Percentiles rank a stretch among this genome's conserved stretches.
phyloP scores from a whole-genome alignment of 2,888 invertebrate genomes.

The Amphipyra tragopoginis region DNA sequence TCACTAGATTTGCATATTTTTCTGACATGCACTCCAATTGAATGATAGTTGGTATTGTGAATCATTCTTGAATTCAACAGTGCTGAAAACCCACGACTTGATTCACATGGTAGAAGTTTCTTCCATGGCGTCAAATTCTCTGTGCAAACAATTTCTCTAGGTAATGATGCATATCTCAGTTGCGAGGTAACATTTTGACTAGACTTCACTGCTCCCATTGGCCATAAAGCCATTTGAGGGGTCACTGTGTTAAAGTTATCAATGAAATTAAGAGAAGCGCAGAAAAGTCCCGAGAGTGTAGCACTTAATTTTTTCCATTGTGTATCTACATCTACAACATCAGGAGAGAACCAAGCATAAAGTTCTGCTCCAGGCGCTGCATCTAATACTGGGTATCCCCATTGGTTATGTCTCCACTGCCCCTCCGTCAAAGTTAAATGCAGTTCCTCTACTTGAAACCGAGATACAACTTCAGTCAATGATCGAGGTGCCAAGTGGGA shows the following conservation, averaged over 20 bases:
- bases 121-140: constrained; percentile 99
- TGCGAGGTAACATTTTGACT: constrained; percentile 87
- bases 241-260: constrained; percentile 95
- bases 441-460: constrained; percentile 96
- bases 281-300: constrained; percentile 97
- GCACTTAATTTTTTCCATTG: constrained; percentile 97
- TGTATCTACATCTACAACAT: constrained; percentile 92
- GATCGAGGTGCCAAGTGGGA: constrained; percentile 96
- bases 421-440: constrained; percentile 98
- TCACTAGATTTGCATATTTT: constrained; percentile 92
- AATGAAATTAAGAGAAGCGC: constrained; percentile 98
- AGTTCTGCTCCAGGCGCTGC: constrained; percentile 98
- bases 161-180: constrained; percentile 96
- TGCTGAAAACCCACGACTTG: constrained; percentile 95
- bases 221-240: constrained; percentile 95
- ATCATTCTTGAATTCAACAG: constrained; percentile 97
- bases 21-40: constrained; percentile 95
- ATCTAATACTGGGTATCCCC: constrained; percentile 98
- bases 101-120: constrained; percentile 98
- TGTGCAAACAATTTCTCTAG: constrained; percentile 99
- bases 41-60: constrained; percentile 98
- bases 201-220: constrained; percentile 90
- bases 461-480: constrained; percentile 95
- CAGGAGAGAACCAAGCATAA: constrained; percentile 96
- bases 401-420: constrained; percentile 97